Percentiles rank a stretch among this genome's conserved stretches.
phyloP scores from a whole-genome alignment of 2,888 invertebrate genomes.

The Ryuthela nishihirai region DNA sequence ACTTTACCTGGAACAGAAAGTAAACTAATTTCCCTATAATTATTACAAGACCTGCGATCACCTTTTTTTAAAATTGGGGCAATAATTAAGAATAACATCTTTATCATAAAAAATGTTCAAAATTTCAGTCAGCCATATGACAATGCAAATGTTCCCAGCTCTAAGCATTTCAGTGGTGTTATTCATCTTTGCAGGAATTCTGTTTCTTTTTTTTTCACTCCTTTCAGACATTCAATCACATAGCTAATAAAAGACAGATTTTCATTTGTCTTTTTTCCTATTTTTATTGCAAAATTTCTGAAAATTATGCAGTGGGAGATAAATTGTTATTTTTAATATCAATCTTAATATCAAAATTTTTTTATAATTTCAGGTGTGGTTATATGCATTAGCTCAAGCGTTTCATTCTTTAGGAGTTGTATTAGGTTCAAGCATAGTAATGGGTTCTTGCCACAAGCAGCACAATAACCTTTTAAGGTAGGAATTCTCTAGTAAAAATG shows the following conservation, averaged over 20 bases:
- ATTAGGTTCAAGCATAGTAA: conserved; percentile 76
- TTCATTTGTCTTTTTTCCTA: neutral
- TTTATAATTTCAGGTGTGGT: conserved; percentile 67
- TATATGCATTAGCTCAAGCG: conserved; percentile 84
- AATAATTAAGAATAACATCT: too few relatives aligned
- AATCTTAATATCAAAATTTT: neutral
- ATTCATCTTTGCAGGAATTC: neutral
- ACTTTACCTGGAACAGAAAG: too few relatives aligned
- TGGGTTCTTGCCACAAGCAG: conserved; percentile 89
- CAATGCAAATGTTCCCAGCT: too few relatives aligned
- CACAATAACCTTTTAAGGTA: conserved; percentile 74
- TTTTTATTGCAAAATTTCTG: neutral
- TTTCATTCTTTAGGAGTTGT: conserved; percentile 92
- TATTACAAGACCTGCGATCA: too few relatives aligned
- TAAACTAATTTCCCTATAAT: too few relatives aligned
- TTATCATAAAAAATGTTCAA: too few relatives aligned
- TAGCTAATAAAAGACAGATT: neutral
- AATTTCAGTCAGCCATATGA: too few relatives aligned
- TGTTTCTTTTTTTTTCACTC: neutral
- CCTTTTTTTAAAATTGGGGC: too few relatives aligned
- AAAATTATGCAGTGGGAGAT: too few relatives aligned
- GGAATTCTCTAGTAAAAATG: too few relatives aligned
- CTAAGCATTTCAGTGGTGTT: neutral
- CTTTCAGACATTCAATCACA: too few relatives aligned
- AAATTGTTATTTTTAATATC: neutral